Evolutionary conservation across 1,140 invertebrate species (phyloP).

Genomic region (Venturia canescens): DNA sequence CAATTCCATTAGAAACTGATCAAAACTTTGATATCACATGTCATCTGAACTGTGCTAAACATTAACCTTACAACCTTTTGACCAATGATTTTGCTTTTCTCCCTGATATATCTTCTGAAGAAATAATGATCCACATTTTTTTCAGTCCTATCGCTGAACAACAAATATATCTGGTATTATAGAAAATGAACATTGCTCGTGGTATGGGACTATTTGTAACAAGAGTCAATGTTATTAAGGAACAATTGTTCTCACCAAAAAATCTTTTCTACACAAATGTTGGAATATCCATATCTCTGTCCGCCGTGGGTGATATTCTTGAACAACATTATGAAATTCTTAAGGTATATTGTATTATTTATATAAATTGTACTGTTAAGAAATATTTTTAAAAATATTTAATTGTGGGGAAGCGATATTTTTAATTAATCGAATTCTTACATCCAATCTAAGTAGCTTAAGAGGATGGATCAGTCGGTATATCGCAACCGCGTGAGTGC

Average conservation of each 20-base stretch:
- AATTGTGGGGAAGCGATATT: too few relatives aligned
- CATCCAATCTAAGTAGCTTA: too few relatives aligned
- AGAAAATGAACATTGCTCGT: constrained; percentile 60
- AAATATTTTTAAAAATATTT: too few relatives aligned
- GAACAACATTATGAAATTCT: constrained; percentile 92
- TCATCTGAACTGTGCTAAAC: too few relatives aligned
- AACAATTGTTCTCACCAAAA: constrained; percentile 81
- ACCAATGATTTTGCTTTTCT: not conserved
- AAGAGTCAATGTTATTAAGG: constrained; percentile 58
- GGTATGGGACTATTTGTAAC: constrained; percentile 50
- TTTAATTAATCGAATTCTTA: too few relatives aligned
- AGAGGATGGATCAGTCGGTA: too few relatives aligned
- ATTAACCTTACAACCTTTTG: not conserved
- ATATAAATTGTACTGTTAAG: too few relatives aligned
- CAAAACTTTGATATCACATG: too few relatives aligned
- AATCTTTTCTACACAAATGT: constrained; percentile 92
- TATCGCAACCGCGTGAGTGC: too few relatives aligned
- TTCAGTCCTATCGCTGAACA: not conserved
- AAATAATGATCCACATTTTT: not conserved
- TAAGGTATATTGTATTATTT: constrained; percentile 67
- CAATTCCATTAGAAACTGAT: too few relatives aligned
- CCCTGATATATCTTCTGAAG: not conserved
- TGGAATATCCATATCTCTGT: constrained; percentile 87
- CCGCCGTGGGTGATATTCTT: constrained; percentile 87
- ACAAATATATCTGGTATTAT: constrained; percentile 46